phyloP scores from a whole-genome alignment of 1,140 invertebrate genomes.

The Ips nitidus region DNA sequence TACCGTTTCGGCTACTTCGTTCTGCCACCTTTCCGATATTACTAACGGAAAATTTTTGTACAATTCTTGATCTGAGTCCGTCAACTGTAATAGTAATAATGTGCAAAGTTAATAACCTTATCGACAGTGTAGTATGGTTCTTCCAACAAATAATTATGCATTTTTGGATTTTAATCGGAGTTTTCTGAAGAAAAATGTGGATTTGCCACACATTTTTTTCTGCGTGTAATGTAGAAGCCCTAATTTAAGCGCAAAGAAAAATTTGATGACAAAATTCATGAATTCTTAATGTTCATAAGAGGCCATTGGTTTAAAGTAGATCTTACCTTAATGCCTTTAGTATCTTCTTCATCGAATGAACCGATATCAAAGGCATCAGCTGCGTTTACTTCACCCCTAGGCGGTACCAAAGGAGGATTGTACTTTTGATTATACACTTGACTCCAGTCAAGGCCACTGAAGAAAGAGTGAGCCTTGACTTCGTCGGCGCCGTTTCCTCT shows the following conservation, averaged over 20 bases:
- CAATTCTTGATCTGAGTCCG: constrained; percentile 95
- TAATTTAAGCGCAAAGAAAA: too few species aligned
- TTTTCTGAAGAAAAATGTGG: too few species aligned
- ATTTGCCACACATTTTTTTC: too few species aligned
- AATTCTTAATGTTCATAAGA: too few species aligned
- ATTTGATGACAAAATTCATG: too few species aligned
- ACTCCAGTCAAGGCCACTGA: constrained; percentile 97
- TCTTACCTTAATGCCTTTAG: constrained; percentile 93
- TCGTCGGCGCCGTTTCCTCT: constrained; percentile 68
- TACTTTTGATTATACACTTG: constrained; percentile 98
- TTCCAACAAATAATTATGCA: too few species aligned
- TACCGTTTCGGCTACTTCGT: constrained; percentile 98
- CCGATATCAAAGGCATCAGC: constrained; percentile 99
- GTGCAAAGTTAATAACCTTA: constrained; percentile 8
- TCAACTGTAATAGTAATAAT: constrained; percentile 62
- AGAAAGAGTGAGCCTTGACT: constrained; percentile 97
- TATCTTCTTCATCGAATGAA: constrained; percentile 99
- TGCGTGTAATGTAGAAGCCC: too few species aligned
- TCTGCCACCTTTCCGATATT: constrained; percentile 98
- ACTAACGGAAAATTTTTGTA: constrained; percentile 99
- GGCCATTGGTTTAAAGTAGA: too few species aligned
- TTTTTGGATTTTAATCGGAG: too few species aligned
- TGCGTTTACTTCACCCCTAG: constrained; percentile 98
- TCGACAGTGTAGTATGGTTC: neutral
- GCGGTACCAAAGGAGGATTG: constrained; percentile 95